Evolutionary conservation across 2,888 invertebrate genomes (phyloP).

Genomic region (Drosophila monieri): DNA sequence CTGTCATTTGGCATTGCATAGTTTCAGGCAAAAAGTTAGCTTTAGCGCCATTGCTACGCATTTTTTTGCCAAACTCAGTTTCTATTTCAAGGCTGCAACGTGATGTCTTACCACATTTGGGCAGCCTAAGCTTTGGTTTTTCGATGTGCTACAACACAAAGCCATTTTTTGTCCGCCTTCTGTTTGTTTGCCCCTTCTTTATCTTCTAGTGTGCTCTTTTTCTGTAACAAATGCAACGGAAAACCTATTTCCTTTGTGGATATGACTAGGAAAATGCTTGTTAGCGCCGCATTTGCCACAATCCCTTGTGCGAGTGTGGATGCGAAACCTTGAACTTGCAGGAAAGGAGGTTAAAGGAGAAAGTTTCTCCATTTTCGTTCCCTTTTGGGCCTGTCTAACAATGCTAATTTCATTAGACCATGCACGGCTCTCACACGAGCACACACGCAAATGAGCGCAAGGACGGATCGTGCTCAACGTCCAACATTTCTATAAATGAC

Average conservation of each 20-base stretch:
- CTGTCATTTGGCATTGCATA: conserved; percentile 37
- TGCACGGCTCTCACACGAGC: conserved; percentile 25
- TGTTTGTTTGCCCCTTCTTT: conserved; percentile 12
- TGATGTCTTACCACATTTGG: conserved; percentile 45
- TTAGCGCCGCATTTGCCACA: conserved; percentile 61
- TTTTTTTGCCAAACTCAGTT: conserved; percentile 43
- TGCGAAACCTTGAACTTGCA: conserved; percentile 69
- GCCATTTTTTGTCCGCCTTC: conserved; percentile 6
- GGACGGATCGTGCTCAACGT: conserved; percentile 34
- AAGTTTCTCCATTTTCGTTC: conserved; percentile 1
- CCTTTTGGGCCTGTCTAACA: conserved; percentile 32
- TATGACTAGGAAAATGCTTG: conserved; percentile 74
- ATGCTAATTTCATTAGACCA: conserved; percentile 59
- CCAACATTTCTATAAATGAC: conserved; percentile 53
- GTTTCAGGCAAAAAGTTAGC: conserved; percentile 45
- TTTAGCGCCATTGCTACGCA: conserved; percentile 54
- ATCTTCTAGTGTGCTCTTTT: conserved; percentile 29
- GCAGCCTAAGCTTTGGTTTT: conserved; percentile 27
- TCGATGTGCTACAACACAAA: conserved; percentile 15
- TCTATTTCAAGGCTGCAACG: conserved; percentile 22
- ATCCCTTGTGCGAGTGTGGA: conserved; percentile 17
- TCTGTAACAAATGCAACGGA: conserved; percentile 69
- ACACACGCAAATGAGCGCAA: conserved; percentile 54
- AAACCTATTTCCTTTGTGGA: conserved; percentile 72
- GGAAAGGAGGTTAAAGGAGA: conserved; percentile 22